Percentiles rank a stretch among this genome's conserved stretches.
Conservation (phyloP, 2,888 invertebrate species). For the Hermaeophaga mercurialis region DNA sequence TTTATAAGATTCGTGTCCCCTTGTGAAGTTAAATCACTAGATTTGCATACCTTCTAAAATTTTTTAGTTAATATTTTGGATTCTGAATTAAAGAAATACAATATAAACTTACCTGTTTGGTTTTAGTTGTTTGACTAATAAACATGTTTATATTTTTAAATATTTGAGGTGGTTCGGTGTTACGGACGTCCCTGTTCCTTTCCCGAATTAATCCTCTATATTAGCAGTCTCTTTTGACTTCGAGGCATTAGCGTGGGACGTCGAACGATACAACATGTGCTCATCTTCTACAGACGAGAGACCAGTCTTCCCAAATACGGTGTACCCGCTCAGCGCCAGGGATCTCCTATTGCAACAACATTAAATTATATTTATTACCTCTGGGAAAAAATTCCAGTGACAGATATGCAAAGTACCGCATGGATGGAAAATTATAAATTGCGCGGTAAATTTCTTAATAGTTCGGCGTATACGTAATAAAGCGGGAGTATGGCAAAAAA, state of each 20-base stretch:
- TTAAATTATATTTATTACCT: constrained; percentile 53
- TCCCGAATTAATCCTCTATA: constrained; percentile 26
- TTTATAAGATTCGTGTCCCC: no score
- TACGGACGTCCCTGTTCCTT: not conserved
- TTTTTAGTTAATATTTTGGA: no score
- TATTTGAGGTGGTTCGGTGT: no score
- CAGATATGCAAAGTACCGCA: constrained; percentile 38
- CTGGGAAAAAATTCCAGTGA: constrained; percentile 50
- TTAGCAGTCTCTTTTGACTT: constrained; percentile 28
- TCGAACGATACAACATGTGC: constrained; percentile 31
- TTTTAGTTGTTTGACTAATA: no score
- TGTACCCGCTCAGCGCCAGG: constrained; percentile 46
- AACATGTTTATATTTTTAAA: no score
- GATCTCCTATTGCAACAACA: constrained; percentile 51
- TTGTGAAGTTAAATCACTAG: no score
- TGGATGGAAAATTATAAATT: constrained; percentile 18
- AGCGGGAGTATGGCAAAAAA: not conserved
- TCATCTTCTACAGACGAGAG: constrained; percentile 31
- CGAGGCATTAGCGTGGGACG: constrained; percentile 32
- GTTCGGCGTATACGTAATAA: not conserved
- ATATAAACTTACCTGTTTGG: no score
- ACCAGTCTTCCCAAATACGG: constrained; percentile 52
- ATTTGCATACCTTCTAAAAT: no score
- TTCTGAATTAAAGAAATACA: no score
- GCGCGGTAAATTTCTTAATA: constrained; percentile 17